Conservation (phyloP, 1,140 invertebrate species). For the Zaprionus lachaisei region DNA sequence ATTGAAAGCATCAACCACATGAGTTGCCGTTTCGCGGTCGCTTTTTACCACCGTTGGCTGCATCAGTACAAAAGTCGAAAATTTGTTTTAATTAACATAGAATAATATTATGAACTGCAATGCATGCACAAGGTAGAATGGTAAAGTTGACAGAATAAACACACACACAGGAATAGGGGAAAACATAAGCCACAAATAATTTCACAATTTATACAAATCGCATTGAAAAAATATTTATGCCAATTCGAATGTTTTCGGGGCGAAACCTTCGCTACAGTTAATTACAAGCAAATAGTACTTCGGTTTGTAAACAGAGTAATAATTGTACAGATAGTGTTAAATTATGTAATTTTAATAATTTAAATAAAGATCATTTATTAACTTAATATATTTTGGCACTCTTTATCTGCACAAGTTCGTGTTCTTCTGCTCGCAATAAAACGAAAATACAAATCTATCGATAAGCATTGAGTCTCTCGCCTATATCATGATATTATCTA, state of each 20-base stretch:
- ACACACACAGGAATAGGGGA: background rate
- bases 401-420: too few species aligned
- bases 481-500: too few species aligned
- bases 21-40: constrained; percentile 46
- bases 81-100: constrained; percentile 72
- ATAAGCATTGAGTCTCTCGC: too few species aligned
- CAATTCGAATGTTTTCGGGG: background rate
- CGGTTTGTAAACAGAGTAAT: background rate
- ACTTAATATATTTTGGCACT: too few species aligned
- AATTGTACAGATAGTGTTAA: too few species aligned
- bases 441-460: too few species aligned
- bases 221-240: constrained; percentile 1
- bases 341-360: too few species aligned
- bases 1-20: constrained; percentile 74
- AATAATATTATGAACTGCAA: constrained; percentile 38
- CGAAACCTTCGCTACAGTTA: background rate
- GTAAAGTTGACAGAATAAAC: constrained; percentile 3
- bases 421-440: too few species aligned
- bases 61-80: constrained; percentile 49
- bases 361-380: too few species aligned
- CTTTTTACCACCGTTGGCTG: constrained; percentile 34
- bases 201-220: constrained; percentile 1
- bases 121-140: constrained; percentile 4
- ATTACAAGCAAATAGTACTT: background rate
- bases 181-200: background rate